Evolutionary conservation across 2,113 vertebrate species (phyloP), one percentile per base, ranked within the genome.

Genomic region (Lycocorax pyrrhopterus): DNA sequence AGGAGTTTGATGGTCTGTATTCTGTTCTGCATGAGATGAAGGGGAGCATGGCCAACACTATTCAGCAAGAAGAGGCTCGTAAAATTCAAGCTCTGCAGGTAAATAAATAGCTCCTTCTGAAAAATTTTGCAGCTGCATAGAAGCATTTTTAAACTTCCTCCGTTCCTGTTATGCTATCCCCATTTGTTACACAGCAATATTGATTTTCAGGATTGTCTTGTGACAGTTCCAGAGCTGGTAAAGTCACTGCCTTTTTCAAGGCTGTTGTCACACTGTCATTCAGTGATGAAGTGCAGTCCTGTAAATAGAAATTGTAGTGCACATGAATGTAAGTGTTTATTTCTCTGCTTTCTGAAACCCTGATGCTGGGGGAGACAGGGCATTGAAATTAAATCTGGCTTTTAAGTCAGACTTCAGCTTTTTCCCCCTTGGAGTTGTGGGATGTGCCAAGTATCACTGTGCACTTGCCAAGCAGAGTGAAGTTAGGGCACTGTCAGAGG

Each of bases 1-100:
- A 98, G 95, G 99, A 99, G 93, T 99, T 99, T 96, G 99, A 99
- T 90, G 96, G 97, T 59, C 96, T 99, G 10, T 98, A 98, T 68
- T 98, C 98, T 62, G 68, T 99, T 47, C 51, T 99, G 71, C 98
- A 98, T 52, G 98, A 99, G 63, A 98, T 98, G 96, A 99, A 99
- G 71, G 98, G 97, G 69, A 98, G 95, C 67, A 99, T 99, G 97
- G 68, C 97, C 64, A 98, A 72, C 44, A 93, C 94, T 82, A 99
- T 99, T 84, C 98, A 98, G 77, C 98, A 98, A 89, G 99, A 99
- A 74, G 97, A 98, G 59, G 94, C 96, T 68, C 98, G 93, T 69
- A 99, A 99, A 96, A 98, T 98, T 68, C 98, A 98, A 15, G 98
- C 98, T 96, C 97, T 99, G 75, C 98, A 99, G 98, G 99, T 99